A percentile compares a stretch with the other conserved stretches of the same genome.
Evolutionary conservation across 2,113 vertebrate genomes (phyloP).

Genomic region (Amphiprion percula): DNA sequence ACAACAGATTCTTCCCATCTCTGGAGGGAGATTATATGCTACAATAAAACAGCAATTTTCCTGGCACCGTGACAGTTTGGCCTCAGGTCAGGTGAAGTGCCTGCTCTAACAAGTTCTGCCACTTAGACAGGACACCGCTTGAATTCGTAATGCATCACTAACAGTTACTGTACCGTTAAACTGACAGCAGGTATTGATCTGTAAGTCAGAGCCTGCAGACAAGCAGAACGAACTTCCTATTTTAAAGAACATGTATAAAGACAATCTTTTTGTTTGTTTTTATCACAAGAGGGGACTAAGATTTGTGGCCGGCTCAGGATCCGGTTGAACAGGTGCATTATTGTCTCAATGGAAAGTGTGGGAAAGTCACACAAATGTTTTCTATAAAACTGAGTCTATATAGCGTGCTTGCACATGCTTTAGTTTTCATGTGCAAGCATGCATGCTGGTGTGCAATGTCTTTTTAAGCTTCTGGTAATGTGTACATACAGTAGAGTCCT

Average conservation of each 20-base stretch:
- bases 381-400: background rate
- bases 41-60: slow-evolving; percentile 22
- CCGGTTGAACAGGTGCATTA: background rate
- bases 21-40: slow-evolving; percentile 1
- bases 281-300: background rate
- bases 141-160: slow-evolving; percentile 11
- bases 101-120: slow-evolving; percentile 26
- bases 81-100: slow-evolving; percentile 39
- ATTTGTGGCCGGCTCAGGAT: slow-evolving; percentile 11
- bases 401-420: background rate
- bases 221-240: background rate
- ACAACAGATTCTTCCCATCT: slow-evolving; percentile 22
- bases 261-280: background rate
- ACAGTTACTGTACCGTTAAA: slow-evolving; percentile 10
- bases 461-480: slow-evolving; percentile 6
- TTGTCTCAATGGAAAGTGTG: background rate
- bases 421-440: background rate
- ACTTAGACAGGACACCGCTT: background rate
- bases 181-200: background rate
- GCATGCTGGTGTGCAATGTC: background rate
- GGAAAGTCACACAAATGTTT: background rate
- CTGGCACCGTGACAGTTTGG: slow-evolving; percentile 45
- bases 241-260: background rate
- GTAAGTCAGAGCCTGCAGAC: background rate
- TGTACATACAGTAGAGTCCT: slow-evolving; percentile 30